Evolutionary conservation across 1,140 invertebrate genomes (phyloP).

Genomic region (Drosophila murphyi): DNA sequence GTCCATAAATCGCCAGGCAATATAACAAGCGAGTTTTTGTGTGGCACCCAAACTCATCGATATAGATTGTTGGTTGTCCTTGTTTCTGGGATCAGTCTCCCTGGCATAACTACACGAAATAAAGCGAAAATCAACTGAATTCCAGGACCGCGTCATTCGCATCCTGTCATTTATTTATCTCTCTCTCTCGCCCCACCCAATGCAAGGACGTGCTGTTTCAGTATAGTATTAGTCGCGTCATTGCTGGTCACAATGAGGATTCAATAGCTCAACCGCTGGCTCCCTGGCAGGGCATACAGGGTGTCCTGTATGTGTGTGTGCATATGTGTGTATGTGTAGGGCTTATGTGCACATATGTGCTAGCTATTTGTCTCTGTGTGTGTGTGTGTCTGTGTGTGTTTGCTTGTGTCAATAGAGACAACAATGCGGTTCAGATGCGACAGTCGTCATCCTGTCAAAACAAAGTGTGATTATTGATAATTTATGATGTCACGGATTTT

Average conservation of each 20-base stretch:
- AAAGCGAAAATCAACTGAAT: conserved; percentile 45
- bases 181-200: conserved; percentile 43
- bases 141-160: conserved; percentile 59
- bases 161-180: conserved; percentile 78
- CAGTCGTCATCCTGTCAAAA: conserved; percentile 81
- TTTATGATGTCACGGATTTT: conserved; percentile 82
- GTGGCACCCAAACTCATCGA: conserved; percentile 5
- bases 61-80: not conserved
- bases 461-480: conserved; percentile 84
- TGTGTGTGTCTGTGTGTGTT: conserved; percentile 24
- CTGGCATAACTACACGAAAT: conserved; percentile 34
- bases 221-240: conserved; percentile 71
- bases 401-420: conserved; percentile 61
- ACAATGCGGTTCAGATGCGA: conserved; percentile 74
- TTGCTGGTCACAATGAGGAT: conserved; percentile 71
- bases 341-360: conserved; percentile 35
- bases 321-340: conserved; percentile 33
- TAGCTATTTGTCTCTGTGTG: not conserved
- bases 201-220: conserved; percentile 33
- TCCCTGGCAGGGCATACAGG: conserved; percentile 43
- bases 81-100: not conserved
- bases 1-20: conserved; percentile 34
- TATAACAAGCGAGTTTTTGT: conserved; percentile 25
- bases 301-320: too few relatives aligned
- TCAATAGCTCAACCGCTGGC: conserved; percentile 56